Evolutionary conservation across 2,797 vertebrate species (phyloP).

Genomic region (Pygocentrus nattereri): DNA sequence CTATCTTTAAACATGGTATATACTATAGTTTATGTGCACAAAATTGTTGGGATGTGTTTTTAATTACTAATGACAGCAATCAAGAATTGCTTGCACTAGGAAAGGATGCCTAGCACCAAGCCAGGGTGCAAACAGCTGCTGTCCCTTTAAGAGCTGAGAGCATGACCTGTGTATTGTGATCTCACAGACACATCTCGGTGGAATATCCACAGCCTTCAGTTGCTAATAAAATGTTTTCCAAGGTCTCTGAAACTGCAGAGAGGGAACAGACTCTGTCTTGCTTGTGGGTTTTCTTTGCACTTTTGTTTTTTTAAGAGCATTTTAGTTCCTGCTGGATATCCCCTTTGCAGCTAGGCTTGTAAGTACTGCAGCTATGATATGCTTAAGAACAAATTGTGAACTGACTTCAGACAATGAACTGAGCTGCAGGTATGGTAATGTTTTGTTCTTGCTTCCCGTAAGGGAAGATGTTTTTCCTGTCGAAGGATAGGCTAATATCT

Average conservation of each 20-base stretch:
- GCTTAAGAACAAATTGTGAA: background rate
- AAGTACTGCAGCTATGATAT: constrained; percentile 37
- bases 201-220: constrained; percentile 18
- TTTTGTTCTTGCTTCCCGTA: background rate
- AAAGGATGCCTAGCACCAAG: background rate
- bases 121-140: constrained; percentile 19
- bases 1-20: background rate
- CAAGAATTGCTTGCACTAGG: background rate
- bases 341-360: constrained; percentile 31
- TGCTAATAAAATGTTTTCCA: constrained; percentile 41
- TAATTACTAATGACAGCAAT: background rate
- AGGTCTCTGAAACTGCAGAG: constrained; percentile 31
- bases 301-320: constrained; percentile 14
- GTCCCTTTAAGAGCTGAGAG: constrained; percentile 53
- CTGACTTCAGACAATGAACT: background rate
- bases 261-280: background rate
- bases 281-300: constrained; percentile 5
- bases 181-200: constrained; percentile 46
- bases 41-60: background rate
- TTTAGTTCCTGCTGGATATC: constrained; percentile 22
- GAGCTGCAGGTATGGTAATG: background rate
- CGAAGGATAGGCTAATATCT: background rate
- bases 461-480: background rate
- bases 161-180: constrained; percentile 50
- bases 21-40: background rate